A percentile compares a stretch with the other conserved stretches of the same genome.
These are phyloP conservation scores for Philaethria dido DNA, from an alignment of 2,888 invertebrate species.

Conservation along the genomic window DNA sequence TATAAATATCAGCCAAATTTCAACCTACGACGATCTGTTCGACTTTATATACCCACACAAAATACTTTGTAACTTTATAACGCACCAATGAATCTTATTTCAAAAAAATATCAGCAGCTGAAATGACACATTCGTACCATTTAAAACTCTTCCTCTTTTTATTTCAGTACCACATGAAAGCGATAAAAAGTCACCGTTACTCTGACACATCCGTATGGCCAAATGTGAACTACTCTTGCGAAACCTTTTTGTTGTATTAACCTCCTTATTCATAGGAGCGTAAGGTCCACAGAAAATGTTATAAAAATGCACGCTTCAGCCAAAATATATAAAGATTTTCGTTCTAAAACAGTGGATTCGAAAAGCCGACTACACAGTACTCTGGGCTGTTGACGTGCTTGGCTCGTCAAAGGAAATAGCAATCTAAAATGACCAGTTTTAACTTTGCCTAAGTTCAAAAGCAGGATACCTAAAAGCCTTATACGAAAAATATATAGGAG, in stretches of 20 bases:
- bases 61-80: background rate
- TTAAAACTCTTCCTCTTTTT: constrained; percentile 7
- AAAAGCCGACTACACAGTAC: constrained; percentile 11
- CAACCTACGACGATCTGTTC: too few species aligned
- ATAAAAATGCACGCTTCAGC: constrained; percentile 4
- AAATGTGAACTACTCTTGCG: constrained; percentile 15
- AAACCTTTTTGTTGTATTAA: constrained; percentile 2
- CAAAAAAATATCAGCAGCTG: constrained; percentile 1
- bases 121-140: constrained; percentile 4
- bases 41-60: background rate
- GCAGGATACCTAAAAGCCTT: background rate
- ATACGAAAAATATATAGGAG: background rate
- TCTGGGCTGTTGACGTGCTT: constrained; percentile 18
- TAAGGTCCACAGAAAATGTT: constrained; percentile 1
- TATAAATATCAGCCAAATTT: too few species aligned
- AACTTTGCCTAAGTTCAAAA: constrained; percentile 16
- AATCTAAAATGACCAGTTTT: constrained; percentile 26
- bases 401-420: constrained; percentile 23
- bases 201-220: constrained; percentile 9
- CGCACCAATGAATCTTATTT: background rate
- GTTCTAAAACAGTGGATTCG: constrained; percentile 7
- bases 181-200: constrained; percentile 22
- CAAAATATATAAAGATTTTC: constrained; percentile 9
- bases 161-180: constrained; percentile 4
- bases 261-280: background rate